Evolutionary conservation across 1,140 invertebrate species (phyloP), one percentile per base, ranked within the genome.

Genomic region (Kradibia gibbosae): DNA sequence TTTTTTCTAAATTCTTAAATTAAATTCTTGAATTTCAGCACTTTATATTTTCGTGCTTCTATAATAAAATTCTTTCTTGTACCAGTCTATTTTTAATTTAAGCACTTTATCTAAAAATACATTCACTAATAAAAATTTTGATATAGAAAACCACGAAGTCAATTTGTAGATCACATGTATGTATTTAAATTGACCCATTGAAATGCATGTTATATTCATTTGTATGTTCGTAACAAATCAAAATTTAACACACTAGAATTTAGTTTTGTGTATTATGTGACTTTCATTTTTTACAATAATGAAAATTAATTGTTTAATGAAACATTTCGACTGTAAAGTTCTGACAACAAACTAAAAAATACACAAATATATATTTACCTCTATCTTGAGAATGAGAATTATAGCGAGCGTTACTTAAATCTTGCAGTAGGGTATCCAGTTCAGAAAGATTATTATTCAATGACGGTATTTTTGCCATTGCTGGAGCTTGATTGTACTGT

Each of bases 391-490:
- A 85, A 17, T 91, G 87, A 31, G 88, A 83, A 81, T 91, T 94
- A 87, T 96, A 97, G 76, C 95, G 93, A 0, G 96, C 95, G 86
- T 96, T 95, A 91, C 97, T 98, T 82, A 99, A 92, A 90, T 98
- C 97, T 88, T 98, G 95, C 77, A 99, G 92, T 67, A 99, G 92
- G 36, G 95, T 96, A 90, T 99, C 97, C 86, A 99, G 89, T 91
- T 99, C 97, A 0, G 96, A 97, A 34, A 98, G 92, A 91, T 98
- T 98, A 60, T 95, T 95, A 86, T 94, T 95, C 36, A 95, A 92
- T 1, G 92, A 92, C 36, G 92, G 92, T 87, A 92, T 90, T 85
- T 91, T 92, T 7, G 88, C 87, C 25, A 86, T 85, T 13, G 82
- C 83, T 45, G 81, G 84, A 79, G 72, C 81, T 83, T 88, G 88